phyloP scores from a whole-genome alignment of 2,888 invertebrate genomes.

The Synanthedon vespiformis region DNA sequence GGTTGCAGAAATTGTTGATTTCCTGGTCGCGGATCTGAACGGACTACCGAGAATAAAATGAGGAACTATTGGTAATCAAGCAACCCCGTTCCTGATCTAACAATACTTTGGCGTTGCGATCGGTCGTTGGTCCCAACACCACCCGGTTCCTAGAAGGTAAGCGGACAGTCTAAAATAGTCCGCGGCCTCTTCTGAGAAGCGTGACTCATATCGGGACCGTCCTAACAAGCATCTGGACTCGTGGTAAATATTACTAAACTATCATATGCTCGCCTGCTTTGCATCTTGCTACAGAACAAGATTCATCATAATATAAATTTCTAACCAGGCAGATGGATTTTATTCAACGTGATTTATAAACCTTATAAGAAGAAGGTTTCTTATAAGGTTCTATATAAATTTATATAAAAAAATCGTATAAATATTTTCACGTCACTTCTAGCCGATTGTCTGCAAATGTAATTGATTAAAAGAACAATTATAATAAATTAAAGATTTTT shows the following conservation, averaged over 20 bases:
- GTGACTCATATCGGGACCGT: constrained; percentile 57
- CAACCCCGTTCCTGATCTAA: constrained; percentile 61
- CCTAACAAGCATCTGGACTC: constrained; percentile 48
- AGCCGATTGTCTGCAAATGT: no score
- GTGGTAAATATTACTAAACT: not conserved
- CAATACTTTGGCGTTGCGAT: constrained; percentile 58
- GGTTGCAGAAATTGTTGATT: constrained; percentile 12
- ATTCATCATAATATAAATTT: no score
- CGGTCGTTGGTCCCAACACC: constrained; percentile 61
- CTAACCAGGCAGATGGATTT: no score
- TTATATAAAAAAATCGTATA: no score
- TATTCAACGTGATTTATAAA: no score
- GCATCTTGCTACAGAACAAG: not conserved
- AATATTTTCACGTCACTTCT: no score
- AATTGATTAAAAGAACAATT: no score
- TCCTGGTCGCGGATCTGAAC: constrained; percentile 25
- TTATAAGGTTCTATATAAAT: no score
- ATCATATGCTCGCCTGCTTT: not conserved
- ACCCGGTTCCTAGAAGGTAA: constrained; percentile 65
- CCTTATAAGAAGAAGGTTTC: no score
- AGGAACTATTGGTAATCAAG: constrained; percentile 39
- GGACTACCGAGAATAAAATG: constrained; percentile 42
- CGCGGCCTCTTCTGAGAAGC: constrained; percentile 60
- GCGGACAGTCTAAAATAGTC: constrained; percentile 67
- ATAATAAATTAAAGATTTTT: no score